Evolutionary conservation across 2,113 vertebrate genomes (phyloP), one percentile per base, ranked within the genome.

Genomic region (Glareola pratincola): DNA sequence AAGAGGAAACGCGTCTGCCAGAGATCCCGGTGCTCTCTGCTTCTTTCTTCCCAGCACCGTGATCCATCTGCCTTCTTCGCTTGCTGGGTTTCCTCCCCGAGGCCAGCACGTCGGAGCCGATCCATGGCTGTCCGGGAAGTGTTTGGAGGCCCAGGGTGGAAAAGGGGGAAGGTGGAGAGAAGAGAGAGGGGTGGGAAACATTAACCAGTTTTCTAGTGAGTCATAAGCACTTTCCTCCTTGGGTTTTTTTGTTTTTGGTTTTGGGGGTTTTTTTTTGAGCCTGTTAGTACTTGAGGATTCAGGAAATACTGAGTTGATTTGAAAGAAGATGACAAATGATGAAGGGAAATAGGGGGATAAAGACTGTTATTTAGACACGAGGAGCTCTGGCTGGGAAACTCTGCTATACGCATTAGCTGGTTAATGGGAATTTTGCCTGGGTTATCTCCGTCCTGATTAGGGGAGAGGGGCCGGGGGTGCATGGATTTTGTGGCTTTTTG

Each of bases 251-350:
- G n/a, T n/a, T n/a, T n/a, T n/a, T n/a, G n/a, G n/a, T n/a, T n/a
- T n/a, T n/a, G n/a, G n/a, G n/a, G n/a, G n/a, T 12, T 6, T 74
- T 67, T 51, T n/a, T 53, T 57, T 32, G 4, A 78, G 80, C 36
- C 85, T 92, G 56, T 84, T 94, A 79, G 84, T 89, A 90, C 53
- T 94, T 85, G 86, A 89, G 74, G 69, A 89, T 92, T 95, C 94
- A 95, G 92, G 95, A 95, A 97, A 96, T 94, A 82, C 59, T 94
- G 88, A 89, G 62, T 88, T 95, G 91, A 69, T 92, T 79, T 96
- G 92, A 95, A 92, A 90, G 87, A 94, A 85, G 86, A 95, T 96
- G 94, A 96, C 80, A 96, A 94, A 96, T 88, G 94, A 88, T 85
- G 66, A 95, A 92, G 94, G 92, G 95, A 96, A 95, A 92, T 91